Evolutionary conservation across 2,797 vertebrate genomes (phyloP).

Genomic region (Onychomys leucogaster): DNA sequence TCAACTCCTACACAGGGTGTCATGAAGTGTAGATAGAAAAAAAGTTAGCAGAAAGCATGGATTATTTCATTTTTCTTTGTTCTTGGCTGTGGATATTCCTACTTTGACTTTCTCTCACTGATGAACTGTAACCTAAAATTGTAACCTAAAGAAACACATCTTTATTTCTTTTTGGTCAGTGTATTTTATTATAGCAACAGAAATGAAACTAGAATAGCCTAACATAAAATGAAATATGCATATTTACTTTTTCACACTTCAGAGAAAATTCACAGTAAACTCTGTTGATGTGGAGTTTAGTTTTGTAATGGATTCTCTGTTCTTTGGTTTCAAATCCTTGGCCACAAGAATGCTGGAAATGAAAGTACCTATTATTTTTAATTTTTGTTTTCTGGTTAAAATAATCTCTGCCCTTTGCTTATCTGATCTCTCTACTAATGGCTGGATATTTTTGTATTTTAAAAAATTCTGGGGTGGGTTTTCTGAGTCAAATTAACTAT

Average conservation of each 20-base stretch:
- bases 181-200: not conserved
- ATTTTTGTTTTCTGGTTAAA: slow-evolving; percentile 2
- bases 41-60: not conserved
- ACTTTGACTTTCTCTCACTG: not conserved
- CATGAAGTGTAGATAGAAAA: not conserved
- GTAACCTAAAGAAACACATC: not conserved
- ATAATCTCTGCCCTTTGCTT: not conserved
- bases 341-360: not conserved
- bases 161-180: not conserved
- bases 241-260: not conserved
- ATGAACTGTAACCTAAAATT: not conserved
- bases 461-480: not conserved
- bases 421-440: slow-evolving; percentile 37
- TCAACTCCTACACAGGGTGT: not conserved
- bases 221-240: not conserved
- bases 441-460: not conserved
- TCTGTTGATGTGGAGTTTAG: not conserved
- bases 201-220: not conserved
- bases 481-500: not conserved
- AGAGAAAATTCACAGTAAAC: not conserved
- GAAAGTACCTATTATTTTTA: not conserved
- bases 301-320: not conserved
- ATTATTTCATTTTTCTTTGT: not conserved
- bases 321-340: not conserved
- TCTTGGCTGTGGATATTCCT: not conserved